Percentiles rank a stretch among this genome's conserved stretches.
Conservation (phyloP, 2,113 vertebrate genomes). For the Clarias gariepinus region DNA sequence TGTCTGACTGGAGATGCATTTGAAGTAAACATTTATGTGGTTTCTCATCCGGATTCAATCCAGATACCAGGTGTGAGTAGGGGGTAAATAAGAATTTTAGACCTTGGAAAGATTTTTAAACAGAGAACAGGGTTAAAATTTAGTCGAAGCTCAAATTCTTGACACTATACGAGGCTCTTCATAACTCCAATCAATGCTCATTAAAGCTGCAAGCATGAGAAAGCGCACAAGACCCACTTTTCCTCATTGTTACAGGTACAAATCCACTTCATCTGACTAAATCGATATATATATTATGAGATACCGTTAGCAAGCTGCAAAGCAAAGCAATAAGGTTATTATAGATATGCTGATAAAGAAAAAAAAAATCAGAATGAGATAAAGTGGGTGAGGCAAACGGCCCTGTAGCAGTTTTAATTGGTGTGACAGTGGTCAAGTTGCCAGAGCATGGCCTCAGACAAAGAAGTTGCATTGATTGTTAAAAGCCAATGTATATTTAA, state of each 20-base stretch:
- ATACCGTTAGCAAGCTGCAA: not conserved
- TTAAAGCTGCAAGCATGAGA: constrained; percentile 13
- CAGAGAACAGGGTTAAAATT: constrained; percentile 1
- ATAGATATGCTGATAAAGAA: not conserved
- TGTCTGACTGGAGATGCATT: not conserved
- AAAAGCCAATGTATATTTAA: not conserved
- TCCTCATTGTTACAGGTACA: not conserved
- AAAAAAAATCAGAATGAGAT: not conserved
- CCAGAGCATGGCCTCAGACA: constrained; percentile 1
- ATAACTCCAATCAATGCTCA: constrained; percentile 20
- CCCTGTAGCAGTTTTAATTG: not conserved
- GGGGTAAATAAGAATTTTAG: not conserved
- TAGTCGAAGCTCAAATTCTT: constrained; percentile 19
- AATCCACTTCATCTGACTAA: constrained; percentile 7
- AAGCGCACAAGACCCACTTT: not conserved
- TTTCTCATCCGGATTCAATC: not conserved
- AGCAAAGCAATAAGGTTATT: not conserved
- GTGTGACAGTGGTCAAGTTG: not conserved
- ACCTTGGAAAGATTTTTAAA: not conserved
- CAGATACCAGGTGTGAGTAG: not conserved
- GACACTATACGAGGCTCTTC: constrained; percentile 34
- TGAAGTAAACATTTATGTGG: not conserved
- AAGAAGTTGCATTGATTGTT: not conserved
- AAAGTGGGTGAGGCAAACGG: not conserved
- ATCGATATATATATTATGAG: not conserved